Conservation (phyloP, 23 tunicate species). For the Trididemnum nubilum region DNA sequence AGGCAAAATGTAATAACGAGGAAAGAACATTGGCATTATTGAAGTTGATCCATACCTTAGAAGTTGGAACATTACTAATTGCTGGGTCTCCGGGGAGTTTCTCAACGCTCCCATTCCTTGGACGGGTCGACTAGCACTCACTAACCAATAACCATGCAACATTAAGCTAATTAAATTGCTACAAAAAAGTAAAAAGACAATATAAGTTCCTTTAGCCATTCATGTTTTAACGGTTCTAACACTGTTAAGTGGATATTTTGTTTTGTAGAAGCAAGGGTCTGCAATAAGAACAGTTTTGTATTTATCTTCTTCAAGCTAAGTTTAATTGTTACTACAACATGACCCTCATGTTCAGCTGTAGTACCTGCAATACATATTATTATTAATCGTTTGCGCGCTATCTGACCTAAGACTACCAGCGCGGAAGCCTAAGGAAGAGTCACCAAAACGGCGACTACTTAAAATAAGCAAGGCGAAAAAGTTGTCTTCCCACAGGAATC, state of each 20-base stretch:
- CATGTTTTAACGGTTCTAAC: neutral
- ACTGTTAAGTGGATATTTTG: neutral
- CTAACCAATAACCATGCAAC: neutral
- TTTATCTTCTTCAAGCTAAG: neutral
- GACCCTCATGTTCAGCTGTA: slow-evolving; percentile 2
- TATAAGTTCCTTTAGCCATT: neutral
- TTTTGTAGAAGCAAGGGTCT: neutral
- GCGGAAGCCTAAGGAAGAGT: too few species aligned
- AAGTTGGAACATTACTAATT: neutral
- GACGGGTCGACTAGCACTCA: neutral
- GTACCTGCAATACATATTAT: too few species aligned
- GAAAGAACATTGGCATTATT: too few species aligned
- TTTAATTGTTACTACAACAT: neutral
- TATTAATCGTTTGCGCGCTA: too few species aligned
- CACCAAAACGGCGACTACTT: too few species aligned
- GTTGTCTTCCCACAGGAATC: too few species aligned
- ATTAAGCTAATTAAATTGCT: neutral
- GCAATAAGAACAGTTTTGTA: neutral
- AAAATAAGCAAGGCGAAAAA: too few species aligned
- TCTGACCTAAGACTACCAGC: too few species aligned
- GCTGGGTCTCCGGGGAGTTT: neutral
- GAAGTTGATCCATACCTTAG: neutral
- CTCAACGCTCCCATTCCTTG: neutral
- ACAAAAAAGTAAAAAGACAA: neutral
- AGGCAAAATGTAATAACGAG: neutral